phyloP scores from a whole-genome alignment of 1,140 invertebrate species.

The Ylistrum balloti region DNA sequence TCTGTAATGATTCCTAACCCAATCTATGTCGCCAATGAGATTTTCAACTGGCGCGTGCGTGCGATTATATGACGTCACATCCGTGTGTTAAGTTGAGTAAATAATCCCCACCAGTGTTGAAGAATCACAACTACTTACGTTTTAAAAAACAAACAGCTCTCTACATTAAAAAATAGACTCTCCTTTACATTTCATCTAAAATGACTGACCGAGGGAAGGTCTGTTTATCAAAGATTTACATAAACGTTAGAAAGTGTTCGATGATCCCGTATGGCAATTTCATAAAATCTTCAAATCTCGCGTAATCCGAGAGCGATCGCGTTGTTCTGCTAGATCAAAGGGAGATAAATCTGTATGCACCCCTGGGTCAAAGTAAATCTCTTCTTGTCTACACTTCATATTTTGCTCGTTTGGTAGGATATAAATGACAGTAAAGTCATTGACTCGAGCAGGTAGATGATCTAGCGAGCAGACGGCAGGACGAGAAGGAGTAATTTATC shows the following conservation, averaged over 20 bases:
- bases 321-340: constrained; percentile 24
- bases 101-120: constrained; percentile 37
- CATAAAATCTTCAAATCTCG: constrained; percentile 17
- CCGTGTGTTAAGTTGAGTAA: constrained; percentile 18
- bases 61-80: constrained; percentile 33
- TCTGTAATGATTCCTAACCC: neutral
- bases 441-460: constrained; percentile 31
- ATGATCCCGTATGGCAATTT: constrained; percentile 19
- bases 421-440: neutral
- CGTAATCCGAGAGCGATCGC: constrained; percentile 30
- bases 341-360: constrained; percentile 24
- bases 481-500: neutral
- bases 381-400: constrained; percentile 22
- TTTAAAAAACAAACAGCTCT: no score
- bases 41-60: constrained; percentile 16
- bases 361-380: constrained; percentile 37
- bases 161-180: neutral
- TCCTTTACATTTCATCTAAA: neutral
- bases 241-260: constrained; percentile 28
- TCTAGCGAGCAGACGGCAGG: constrained; percentile 30
- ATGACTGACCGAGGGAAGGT: neutral
- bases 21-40: neutral
- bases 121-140: constrained; percentile 5
- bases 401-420: constrained; percentile 18
- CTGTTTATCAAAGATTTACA: constrained; percentile 8